Evolutionary conservation across 2,113 vertebrate genomes (phyloP), one percentile per base, ranked within the genome.

Genomic region (Phrynocephalus versicolor): DNA sequence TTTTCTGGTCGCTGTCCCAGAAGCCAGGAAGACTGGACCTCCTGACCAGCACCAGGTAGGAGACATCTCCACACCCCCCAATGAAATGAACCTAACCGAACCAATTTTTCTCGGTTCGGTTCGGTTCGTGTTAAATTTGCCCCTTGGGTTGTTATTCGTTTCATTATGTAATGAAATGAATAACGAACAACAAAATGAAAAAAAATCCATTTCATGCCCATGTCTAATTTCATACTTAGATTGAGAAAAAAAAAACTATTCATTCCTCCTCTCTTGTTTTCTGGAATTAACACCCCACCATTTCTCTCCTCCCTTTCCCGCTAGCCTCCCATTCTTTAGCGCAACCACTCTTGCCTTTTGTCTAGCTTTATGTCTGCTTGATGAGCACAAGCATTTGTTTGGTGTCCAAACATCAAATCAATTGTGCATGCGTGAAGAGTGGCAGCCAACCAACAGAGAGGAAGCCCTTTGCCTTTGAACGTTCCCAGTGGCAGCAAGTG

Each of bases 331-430:
- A 84, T 90, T 77, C 75, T 75, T 81, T 37, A 0, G 1, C 13
- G 10, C 70, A 81, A 51, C n/a, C 45, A 76, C 60, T 3, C 35
- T 85, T 2, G 81, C 90, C 82, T 92, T 94, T 87, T 86, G 79
- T 92, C 65, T 23, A 16, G 82, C 37, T 90, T 86, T 90, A 94
- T 81, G 91, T 89, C 89, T 93, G 67, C 77, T 82, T 65, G 84
- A 84, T 0, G 0, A 94, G 79, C 70, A 88, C 82, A 88, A 91
- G 82, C 14, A 88, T 90, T 95, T 95, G 35, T 81, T 89, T 90
- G 89, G 69, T 88, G 91, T 91, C 78, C 84, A 92, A 89, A 90
- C 87, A 88, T 93, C 91, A 93, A 91, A 89, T 70, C 87, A 91
- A 92, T 86, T 73, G 89, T 37, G 25, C 15, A 55, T 85, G 70